These are phyloP conservation scores for Emydura subglobosa DNA, from an alignment of 2,113 vertebrate genomes.

Conservation along the genomic window DNA sequence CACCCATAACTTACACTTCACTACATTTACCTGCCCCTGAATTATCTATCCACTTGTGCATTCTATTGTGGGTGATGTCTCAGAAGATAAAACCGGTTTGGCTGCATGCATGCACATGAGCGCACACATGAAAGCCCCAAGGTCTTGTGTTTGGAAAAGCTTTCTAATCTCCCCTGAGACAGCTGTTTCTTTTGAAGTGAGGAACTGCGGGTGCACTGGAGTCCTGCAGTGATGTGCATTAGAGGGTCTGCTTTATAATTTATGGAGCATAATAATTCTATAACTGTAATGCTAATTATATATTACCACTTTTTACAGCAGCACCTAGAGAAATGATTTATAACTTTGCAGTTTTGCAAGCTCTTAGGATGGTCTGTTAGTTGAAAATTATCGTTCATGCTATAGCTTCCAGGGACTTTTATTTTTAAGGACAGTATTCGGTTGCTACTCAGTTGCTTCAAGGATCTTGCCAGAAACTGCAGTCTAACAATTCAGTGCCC, in stretches of 20 bases:
- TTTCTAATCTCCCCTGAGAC: constrained; percentile 27
- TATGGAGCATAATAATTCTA: constrained; percentile 33
- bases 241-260: constrained; percentile 34
- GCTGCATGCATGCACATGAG: not conserved
- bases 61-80: constrained; percentile 9
- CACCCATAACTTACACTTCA: not conserved
- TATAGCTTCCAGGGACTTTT: not conserved
- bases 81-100: constrained; percentile 7
- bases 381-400: constrained; percentile 21
- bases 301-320: constrained; percentile 44
- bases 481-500: not conserved
- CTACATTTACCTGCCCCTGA: not conserved
- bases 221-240: constrained; percentile 44
- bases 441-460: not conserved
- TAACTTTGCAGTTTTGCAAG: constrained; percentile 50
- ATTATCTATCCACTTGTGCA: not conserved
- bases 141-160: constrained; percentile 1
- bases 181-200: constrained; percentile 53
- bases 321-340: constrained; percentile 48
- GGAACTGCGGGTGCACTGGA: not conserved
- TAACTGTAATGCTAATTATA: constrained; percentile 68
- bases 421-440: not conserved
- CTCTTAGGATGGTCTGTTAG: constrained; percentile 42
- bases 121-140: not conserved
- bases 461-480: not conserved